phyloP scores from a whole-genome alignment of 1,140 invertebrate genomes.

The Globodera rostochiensis region DNA sequence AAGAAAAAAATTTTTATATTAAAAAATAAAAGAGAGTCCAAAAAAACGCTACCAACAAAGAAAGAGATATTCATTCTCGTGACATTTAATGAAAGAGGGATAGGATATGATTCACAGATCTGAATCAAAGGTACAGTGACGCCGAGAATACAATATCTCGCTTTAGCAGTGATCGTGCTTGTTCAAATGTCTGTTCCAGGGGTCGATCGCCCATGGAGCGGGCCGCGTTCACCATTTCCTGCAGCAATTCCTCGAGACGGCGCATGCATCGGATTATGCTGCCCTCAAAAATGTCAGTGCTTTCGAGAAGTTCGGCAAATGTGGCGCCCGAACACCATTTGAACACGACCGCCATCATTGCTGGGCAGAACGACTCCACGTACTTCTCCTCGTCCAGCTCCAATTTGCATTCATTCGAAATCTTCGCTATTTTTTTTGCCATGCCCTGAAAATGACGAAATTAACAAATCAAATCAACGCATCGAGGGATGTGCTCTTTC shows the following conservation, averaged over 20 bases:
- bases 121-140: constrained; percentile 83
- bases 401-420: constrained; percentile 84
- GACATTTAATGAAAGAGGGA: too few relatives aligned
- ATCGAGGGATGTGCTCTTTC: too few relatives aligned
- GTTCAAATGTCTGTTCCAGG: constrained; percentile 91
- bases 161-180: constrained; percentile 74
- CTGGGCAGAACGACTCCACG: constrained; percentile 88
- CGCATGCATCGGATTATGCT: constrained; percentile 97
- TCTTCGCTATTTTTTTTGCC: constrained; percentile 84
- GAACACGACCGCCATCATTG: constrained; percentile 94
- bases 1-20: too few relatives aligned
- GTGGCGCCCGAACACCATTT: constrained; percentile 89
- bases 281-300: constrained; percentile 97
- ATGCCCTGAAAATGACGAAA: constrained; percentile 61
- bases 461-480: too few relatives aligned
- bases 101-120: too few relatives aligned
- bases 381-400: constrained; percentile 87
- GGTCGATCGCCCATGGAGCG: constrained; percentile 76
- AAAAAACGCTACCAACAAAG: too few relatives aligned
- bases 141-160: constrained; percentile 98
- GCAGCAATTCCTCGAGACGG: constrained; percentile 87
- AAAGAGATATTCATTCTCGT: too few relatives aligned
- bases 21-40: too few relatives aligned
- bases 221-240: constrained; percentile 91
- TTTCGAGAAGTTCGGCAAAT: constrained; percentile 93